Conservation (phyloP, 2,888 invertebrate genomes). For the Sminthurinus aureus region DNA sequence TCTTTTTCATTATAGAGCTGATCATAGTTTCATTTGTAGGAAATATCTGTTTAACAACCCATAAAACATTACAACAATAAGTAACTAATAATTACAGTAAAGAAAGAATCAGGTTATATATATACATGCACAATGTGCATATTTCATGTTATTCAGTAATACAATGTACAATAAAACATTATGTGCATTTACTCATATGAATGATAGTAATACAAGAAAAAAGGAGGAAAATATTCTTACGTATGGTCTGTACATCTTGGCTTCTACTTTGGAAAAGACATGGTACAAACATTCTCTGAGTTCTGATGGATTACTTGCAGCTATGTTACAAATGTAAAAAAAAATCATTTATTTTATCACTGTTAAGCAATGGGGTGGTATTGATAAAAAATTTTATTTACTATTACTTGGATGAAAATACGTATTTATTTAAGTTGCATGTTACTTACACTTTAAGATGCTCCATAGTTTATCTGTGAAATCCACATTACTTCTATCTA, state of each 20-base stretch:
- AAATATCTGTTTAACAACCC: conserved; percentile 43
- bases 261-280: conserved; percentile 48
- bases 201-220: too few relatives aligned
- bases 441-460: conserved; percentile 50
- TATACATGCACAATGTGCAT: too few relatives aligned
- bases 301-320: conserved; percentile 36
- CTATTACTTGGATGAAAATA: too few relatives aligned
- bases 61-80: neutral
- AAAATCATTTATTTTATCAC: too few relatives aligned
- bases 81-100: neutral
- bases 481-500: conserved; percentile 52
- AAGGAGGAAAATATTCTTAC: conserved; percentile 51
- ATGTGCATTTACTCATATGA: too few relatives aligned
- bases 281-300: conserved; percentile 48
- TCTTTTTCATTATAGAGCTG: conserved; percentile 39
- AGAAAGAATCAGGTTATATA: too few relatives aligned
- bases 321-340: conserved; percentile 30
- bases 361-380: too few relatives aligned
- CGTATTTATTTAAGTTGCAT: too few relatives aligned
- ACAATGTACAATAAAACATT: too few relatives aligned
- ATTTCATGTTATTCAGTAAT: too few relatives aligned
- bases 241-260: conserved; percentile 56
- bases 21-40: conserved; percentile 50
- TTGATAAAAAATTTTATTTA: too few relatives aligned
- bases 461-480: conserved; percentile 56